Conservation (phyloP, 2,113 vertebrate species). For the Tauraco erythrolophus region DNA sequence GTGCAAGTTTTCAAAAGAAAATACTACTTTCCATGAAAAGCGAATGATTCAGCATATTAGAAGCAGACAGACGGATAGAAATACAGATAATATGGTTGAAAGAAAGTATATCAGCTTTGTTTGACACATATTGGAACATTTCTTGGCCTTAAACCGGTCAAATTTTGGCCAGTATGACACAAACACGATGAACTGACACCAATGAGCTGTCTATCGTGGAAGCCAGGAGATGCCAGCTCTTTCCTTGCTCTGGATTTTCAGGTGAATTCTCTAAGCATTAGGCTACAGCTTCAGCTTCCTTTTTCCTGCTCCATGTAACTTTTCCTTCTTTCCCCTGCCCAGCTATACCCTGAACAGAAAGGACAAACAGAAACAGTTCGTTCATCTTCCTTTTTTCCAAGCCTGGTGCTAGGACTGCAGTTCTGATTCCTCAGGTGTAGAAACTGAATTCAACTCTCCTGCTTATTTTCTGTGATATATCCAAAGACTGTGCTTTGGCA, state of each 20-base stretch:
- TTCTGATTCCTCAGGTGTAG: background rate
- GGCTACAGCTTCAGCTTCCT: background rate
- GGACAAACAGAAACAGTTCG: background rate
- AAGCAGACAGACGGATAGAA: background rate
- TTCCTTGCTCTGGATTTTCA: background rate
- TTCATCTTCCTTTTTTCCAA: background rate
- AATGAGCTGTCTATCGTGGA: background rate
- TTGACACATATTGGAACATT: background rate
- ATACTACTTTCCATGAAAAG: background rate
- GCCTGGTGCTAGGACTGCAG: background rate
- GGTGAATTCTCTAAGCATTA: background rate
- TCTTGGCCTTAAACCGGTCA: background rate
- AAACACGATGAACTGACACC: background rate
- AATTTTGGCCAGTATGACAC: background rate
- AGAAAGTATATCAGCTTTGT: background rate
- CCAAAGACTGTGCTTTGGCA: background rate
- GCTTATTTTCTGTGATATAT: background rate
- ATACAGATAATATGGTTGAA: background rate
- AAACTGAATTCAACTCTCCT: background rate
- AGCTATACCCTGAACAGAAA: fast-evolving
- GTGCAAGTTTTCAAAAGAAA: background rate
- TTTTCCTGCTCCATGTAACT: background rate
- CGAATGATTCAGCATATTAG: background rate
- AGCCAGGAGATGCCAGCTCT: background rate
- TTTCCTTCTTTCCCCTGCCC: background rate